Percentiles rank a stretch among this genome's conserved stretches.
These are phyloP conservation scores for Dryococelus australis DNA, from an alignment of 2,888 invertebrate species.

Conservation along the genomic window DNA sequence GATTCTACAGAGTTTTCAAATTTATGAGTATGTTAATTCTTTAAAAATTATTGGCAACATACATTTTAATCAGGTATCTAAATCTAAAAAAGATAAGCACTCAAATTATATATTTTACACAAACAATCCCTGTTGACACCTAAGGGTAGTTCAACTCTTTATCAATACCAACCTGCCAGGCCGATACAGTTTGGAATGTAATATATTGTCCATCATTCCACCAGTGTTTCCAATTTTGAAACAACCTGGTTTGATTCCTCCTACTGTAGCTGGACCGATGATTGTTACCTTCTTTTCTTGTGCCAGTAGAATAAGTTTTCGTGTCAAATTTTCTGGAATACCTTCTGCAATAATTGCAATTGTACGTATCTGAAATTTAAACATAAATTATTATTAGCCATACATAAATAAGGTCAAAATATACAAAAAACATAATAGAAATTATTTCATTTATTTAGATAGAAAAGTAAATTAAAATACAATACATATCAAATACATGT, in stretches of 20 bases:
- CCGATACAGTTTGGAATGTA: slow-evolving; percentile 95
- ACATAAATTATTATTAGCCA: background rate
- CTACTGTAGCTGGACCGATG: slow-evolving; percentile 95
- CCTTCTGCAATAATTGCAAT: slow-evolving; percentile 99
- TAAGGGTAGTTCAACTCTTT: slow-evolving; percentile 31
- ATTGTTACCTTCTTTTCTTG: slow-evolving; percentile 85
- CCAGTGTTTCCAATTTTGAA: slow-evolving; percentile 99
- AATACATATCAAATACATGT: background rate
- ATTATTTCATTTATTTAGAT: background rate
- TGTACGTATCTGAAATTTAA: slow-evolving; percentile 75
- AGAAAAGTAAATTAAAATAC: background rate
- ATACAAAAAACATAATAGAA: too few relatives aligned
- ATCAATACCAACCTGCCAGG: slow-evolving; percentile 74
- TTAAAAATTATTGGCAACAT: too few relatives aligned
- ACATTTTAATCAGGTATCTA: too few relatives aligned
- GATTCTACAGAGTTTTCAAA: too few relatives aligned
- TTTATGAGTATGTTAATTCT: too few relatives aligned
- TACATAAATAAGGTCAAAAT: too few relatives aligned
- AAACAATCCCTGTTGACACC: background rate
- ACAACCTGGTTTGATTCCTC: slow-evolving; percentile 98
- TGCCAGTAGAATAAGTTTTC: slow-evolving; percentile 87
- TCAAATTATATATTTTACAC: background rate
- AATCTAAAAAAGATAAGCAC: background rate
- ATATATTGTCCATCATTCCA: slow-evolving; percentile 99
- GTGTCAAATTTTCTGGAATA: slow-evolving; percentile 98